Evolutionary conservation across 2,797 vertebrate genomes (phyloP).

Genomic region (Cyprinodon diabolis): DNA sequence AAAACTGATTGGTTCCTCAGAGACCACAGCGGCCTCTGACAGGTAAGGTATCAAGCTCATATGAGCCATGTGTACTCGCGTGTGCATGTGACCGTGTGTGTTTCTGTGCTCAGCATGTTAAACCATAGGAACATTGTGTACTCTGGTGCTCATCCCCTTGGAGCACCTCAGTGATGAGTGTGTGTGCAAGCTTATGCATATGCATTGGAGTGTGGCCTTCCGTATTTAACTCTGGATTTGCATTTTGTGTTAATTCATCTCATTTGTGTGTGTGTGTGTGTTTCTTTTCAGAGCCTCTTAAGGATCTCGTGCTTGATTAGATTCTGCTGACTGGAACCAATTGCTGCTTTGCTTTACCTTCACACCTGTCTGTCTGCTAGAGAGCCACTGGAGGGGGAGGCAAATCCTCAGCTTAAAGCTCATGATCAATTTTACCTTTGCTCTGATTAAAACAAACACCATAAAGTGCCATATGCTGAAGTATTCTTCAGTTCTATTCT

Average conservation of each 20-base stretch:
- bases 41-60: slow-evolving; percentile 70
- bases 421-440: slow-evolving; percentile 25
- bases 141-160: slow-evolving; percentile 63
- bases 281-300: slow-evolving; percentile 60
- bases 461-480: slow-evolving; percentile 25
- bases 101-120: slow-evolving; percentile 57
- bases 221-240: slow-evolving; percentile 50
- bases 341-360: slow-evolving; percentile 60
- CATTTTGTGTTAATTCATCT: slow-evolving; percentile 57
- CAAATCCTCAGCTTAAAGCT: slow-evolving; percentile 26
- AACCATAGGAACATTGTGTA: slow-evolving; percentile 65
- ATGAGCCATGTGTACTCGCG: slow-evolving; percentile 52
- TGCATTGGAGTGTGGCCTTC: slow-evolving; percentile 39
- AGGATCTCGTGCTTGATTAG: slow-evolving; percentile 67
- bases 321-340: slow-evolving; percentile 68
- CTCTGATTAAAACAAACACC: slow-evolving; percentile 15
- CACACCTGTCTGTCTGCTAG: slow-evolving; percentile 61
- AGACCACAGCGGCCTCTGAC: slow-evolving; percentile 83
- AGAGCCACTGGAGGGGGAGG: slow-evolving; percentile 48
- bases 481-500: slow-evolving; percentile 8
- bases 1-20: slow-evolving; percentile 84
- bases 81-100: slow-evolving; percentile 46
- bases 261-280: slow-evolving; percentile 30
- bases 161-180: slow-evolving; percentile 20
- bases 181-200: slow-evolving; percentile 16